Percentiles rank a stretch among this genome's conserved stretches.
Conservation (phyloP, 1,140 invertebrate species). For the Ctenoplectra terminalis region DNA sequence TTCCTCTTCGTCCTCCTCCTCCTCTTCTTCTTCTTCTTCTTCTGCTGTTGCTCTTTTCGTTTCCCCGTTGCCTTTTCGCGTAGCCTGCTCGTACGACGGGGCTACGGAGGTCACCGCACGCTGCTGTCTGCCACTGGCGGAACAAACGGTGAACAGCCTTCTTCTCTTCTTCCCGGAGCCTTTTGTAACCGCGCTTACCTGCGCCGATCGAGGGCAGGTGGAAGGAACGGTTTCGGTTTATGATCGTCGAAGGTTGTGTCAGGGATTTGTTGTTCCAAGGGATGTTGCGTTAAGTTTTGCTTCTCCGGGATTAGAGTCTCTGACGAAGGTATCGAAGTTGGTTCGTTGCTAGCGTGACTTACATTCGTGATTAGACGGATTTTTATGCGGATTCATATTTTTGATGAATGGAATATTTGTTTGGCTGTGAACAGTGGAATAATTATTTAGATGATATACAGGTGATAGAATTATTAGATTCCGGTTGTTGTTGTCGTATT, state of each 20-base stretch:
- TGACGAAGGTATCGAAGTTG: no score
- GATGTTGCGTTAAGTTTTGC: not conserved
- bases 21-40: not conserved
- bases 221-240: not conserved
- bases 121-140: conserved; percentile 53
- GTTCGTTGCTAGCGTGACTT: no score
- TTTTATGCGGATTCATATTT: no score
- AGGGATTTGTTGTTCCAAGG: not conserved
- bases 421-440: no score
- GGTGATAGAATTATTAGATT: no score
- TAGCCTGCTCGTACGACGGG: conserved; percentile 42
- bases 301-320: no score
- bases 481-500: no score
- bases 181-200: not conserved
- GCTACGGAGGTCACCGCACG: conserved; percentile 65
- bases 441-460: no score
- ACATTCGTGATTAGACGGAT: no score
- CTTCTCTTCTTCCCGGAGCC: conserved; percentile 13
- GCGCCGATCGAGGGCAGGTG: conserved; percentile 6
- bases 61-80: conserved; percentile 37
- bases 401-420: no score
- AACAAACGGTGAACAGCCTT: conserved; percentile 59
- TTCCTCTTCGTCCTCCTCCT: conserved; percentile 4
- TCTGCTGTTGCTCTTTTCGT: conserved; percentile 14
- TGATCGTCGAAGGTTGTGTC: not conserved